phyloP scores from a whole-genome alignment of 2,888 invertebrate species.

The Glyphotaelius pellucidus region DNA sequence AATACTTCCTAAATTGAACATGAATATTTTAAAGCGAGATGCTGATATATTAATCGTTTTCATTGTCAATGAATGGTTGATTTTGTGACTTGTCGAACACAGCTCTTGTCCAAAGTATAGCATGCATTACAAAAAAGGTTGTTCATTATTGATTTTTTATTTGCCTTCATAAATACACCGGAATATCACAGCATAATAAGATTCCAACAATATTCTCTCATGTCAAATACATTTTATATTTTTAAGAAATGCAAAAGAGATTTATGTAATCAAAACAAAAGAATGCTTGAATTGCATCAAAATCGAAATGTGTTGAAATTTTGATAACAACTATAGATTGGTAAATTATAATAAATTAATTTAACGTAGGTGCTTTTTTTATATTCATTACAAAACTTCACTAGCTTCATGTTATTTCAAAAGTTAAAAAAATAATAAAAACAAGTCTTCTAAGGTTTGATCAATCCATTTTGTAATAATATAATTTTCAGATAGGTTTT shows the following conservation, averaged over 20 bases:
- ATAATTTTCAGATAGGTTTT: neutral
- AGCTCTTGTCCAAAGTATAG: constrained; percentile 19
- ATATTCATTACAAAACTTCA: neutral
- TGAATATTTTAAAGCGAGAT: too few species aligned
- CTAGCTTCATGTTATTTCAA: too few species aligned
- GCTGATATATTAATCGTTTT: neutral
- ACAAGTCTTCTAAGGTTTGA: neutral
- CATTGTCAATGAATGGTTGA: constrained; percentile 4
- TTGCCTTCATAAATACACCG: neutral
- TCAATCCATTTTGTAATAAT: neutral
- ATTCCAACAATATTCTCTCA: neutral
- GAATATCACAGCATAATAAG: neutral
- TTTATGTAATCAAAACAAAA: neutral
- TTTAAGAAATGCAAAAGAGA: neutral
- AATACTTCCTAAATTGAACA: too few species aligned
- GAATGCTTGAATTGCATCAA: neutral
- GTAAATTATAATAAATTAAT: neutral
- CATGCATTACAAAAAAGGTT: neutral
- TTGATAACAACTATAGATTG: neutral
- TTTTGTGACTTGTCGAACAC: neutral
- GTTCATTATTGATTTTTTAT: neutral
- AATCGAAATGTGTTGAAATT: neutral
- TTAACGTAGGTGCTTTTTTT: neutral
- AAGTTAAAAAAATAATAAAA: neutral
- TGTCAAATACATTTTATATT: neutral